Conservation (phyloP, 2,888 invertebrate genomes). For the Branchellion lobata region DNA sequence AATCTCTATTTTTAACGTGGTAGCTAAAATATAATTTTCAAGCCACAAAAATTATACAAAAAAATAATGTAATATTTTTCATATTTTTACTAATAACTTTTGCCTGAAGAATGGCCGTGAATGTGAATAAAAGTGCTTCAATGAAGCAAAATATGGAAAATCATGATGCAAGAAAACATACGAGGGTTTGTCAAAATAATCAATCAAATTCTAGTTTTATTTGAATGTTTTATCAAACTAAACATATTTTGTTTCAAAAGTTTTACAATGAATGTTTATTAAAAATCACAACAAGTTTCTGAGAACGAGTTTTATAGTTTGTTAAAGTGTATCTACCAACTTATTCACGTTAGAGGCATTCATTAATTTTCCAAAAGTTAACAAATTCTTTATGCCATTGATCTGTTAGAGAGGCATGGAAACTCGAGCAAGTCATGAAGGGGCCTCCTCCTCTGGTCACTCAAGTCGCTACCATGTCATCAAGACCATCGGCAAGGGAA, state of each 20-base stretch:
- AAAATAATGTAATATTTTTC: neutral
- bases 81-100: no score
- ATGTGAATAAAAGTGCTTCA: neutral
- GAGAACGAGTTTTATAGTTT: no score
- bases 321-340: no score
- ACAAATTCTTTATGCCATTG: neutral
- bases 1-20: neutral
- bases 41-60: neutral
- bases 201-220: neutral
- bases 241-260: neutral
- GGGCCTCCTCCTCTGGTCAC: neutral
- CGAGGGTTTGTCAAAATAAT: neutral
- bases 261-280: no score
- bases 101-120: neutral
- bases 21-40: neutral
- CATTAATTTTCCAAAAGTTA: neutral
- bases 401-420: conserved; percentile 9
- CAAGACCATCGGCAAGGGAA: conserved; percentile 99
- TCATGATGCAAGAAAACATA: conserved; percentile 7
- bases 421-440: conserved; percentile 1
- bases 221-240: neutral
- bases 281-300: no score
- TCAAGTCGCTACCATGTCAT: conserved; percentile 67
- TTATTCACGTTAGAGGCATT: no score
- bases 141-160: neutral